Conservation (phyloP, 2,113 vertebrate species). For the Leptobrachium leishanense region DNA sequence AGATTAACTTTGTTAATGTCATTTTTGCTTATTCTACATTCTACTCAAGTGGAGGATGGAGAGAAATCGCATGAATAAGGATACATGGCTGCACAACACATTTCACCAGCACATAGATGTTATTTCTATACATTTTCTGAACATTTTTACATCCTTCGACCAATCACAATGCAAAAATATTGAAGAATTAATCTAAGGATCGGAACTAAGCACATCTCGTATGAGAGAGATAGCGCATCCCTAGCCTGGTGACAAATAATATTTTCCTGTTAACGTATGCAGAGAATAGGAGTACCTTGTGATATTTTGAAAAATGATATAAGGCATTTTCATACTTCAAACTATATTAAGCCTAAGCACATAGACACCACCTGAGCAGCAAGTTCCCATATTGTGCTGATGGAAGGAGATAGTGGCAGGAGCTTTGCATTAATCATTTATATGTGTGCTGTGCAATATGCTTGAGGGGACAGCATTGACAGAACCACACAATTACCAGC, state of each 20-base stretch:
- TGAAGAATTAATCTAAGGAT: background rate
- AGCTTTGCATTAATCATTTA: slow-evolving; percentile 65
- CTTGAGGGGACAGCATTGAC: slow-evolving; percentile 57
- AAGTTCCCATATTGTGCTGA: slow-evolving; percentile 55
- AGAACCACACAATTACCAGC: slow-evolving; percentile 56
- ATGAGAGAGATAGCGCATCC: background rate
- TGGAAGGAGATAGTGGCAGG: slow-evolving; percentile 56
- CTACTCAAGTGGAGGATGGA: too few species aligned
- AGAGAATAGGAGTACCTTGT: background rate
- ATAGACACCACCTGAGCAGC: slow-evolving; percentile 51
- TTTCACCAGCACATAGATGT: too few species aligned
- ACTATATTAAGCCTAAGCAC: slow-evolving; percentile 40
- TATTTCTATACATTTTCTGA: too few species aligned
- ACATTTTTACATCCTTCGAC: too few species aligned
- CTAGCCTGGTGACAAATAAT: background rate
- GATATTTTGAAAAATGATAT: background rate
- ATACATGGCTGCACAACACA: too few species aligned
- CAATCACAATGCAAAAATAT: too few species aligned
- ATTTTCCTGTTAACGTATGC: background rate
- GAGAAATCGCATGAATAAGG: too few species aligned
- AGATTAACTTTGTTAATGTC: too few species aligned
- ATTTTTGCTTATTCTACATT: too few species aligned
- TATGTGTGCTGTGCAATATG: slow-evolving; percentile 56
- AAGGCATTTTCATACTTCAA: background rate
- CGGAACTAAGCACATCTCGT: background rate